Conservation (phyloP, 2,797 vertebrate species). For the Spinus pinus region DNA sequence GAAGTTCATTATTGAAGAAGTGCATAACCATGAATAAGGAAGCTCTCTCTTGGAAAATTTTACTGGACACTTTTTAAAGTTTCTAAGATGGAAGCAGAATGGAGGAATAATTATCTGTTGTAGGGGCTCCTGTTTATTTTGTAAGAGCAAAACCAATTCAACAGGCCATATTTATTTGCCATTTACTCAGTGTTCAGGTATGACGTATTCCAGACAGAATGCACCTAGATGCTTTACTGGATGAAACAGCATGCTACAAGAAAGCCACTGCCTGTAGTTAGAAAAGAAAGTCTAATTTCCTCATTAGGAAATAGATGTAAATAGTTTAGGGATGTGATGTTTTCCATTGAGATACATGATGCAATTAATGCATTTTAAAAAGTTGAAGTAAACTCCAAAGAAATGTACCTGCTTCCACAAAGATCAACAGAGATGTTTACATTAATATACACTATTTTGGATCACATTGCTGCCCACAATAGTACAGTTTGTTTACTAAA, state of each 20-base stretch:
- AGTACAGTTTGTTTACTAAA: background rate
- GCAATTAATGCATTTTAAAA: conserved; percentile 7
- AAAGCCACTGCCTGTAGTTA: background rate
- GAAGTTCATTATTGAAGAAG: conserved; percentile 18
- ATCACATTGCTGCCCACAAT: background rate
- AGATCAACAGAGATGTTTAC: background rate
- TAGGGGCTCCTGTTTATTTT: background rate
- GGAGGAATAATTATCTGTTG: background rate
- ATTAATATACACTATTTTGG: background rate
- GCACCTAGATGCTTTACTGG: background rate
- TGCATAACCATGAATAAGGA: background rate
- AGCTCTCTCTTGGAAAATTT: conserved; percentile 2
- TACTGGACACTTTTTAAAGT: background rate
- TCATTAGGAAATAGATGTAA: conserved; percentile 31
- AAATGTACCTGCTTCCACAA: background rate
- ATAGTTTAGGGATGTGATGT: background rate
- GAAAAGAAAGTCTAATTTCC: background rate
- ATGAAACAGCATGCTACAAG: background rate
- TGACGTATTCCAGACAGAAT: background rate
- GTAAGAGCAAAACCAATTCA: background rate
- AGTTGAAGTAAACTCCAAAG: background rate
- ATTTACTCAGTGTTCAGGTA: background rate
- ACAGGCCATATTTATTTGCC: background rate
- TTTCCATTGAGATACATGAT: background rate
- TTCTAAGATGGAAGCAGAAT: conserved; percentile 12